Conservation (phyloP, 2,888 invertebrate genomes). For the Eurois occulta region DNA sequence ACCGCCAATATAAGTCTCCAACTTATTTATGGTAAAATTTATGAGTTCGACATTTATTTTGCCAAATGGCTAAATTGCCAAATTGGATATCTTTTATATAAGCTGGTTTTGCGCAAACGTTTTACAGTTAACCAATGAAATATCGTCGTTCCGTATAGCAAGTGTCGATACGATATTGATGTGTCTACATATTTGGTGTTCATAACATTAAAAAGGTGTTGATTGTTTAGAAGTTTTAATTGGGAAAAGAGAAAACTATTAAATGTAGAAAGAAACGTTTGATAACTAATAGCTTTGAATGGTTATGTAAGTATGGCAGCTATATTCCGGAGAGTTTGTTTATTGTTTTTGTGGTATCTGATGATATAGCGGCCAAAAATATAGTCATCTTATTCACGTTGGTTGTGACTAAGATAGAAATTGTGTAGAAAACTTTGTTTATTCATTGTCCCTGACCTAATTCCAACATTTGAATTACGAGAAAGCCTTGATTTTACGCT, state of each 20-base stretch:
- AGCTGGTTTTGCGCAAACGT: slow-evolving; percentile 55
- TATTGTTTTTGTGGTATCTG: background rate
- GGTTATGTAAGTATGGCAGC: background rate
- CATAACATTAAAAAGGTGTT: slow-evolving; percentile 34
- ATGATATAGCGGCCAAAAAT: background rate
- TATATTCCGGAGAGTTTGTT: slow-evolving; percentile 8
- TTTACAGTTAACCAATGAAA: slow-evolving; percentile 64
- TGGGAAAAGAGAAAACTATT: slow-evolving; percentile 27
- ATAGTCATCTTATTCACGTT: background rate
- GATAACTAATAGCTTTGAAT: background rate
- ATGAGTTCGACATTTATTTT: slow-evolving; percentile 70
- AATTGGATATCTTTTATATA: slow-evolving; percentile 67
- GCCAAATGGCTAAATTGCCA: slow-evolving; percentile 67
- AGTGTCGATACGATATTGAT: slow-evolving; percentile 46
- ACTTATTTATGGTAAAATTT: slow-evolving; percentile 71
- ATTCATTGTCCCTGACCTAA: background rate
- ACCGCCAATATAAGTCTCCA: slow-evolving; percentile 59
- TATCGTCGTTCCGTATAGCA: slow-evolving; percentile 47
- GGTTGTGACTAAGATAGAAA: no score
- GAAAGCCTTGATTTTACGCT: background rate
- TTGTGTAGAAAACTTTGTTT: background rate
- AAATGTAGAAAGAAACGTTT: background rate
- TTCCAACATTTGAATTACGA: background rate
- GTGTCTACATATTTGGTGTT: slow-evolving; percentile 34
- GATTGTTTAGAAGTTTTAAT: slow-evolving; percentile 40